Evolutionary conservation across 1,140 invertebrate genomes (phyloP).

Genomic region (Pachyrhynchus sulphureomaculatus): DNA sequence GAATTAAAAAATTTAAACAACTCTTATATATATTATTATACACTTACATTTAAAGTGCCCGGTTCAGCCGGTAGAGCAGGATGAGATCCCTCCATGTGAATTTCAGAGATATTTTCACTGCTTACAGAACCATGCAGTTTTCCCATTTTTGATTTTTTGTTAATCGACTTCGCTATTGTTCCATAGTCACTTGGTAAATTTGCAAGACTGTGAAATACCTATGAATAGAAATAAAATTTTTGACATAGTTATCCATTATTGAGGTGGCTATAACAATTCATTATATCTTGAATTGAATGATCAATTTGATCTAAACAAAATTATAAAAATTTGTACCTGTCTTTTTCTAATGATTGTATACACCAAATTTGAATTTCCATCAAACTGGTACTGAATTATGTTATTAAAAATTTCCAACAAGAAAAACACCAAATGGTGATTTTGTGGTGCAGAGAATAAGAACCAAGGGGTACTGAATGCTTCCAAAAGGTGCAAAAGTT

Average conservation of each 20-base stretch:
- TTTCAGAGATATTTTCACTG: slow-evolving; percentile 57
- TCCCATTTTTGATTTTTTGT: slow-evolving; percentile 55
- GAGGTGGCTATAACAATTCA: too few species aligned
- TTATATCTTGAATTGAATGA: too few species aligned
- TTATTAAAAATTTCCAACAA: slow-evolving; percentile 99
- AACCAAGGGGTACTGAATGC: slow-evolving; percentile 99
- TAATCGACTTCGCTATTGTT: slow-evolving; percentile 83
- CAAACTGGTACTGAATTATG: slow-evolving; percentile 99
- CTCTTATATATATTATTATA: neutral
- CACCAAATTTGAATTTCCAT: slow-evolving; percentile 98
- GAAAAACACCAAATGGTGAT: slow-evolving; percentile 98
- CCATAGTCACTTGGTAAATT: slow-evolving; percentile 92
- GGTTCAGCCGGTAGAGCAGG: slow-evolving; percentile 88
- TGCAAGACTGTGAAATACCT: slow-evolving; percentile 90
- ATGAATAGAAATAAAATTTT: neutral
- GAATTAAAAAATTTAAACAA: too few species aligned
- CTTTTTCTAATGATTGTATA: slow-evolving; percentile 99
- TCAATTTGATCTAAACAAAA: too few species aligned
- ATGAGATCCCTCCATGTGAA: slow-evolving; percentile 79
- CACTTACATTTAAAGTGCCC: slow-evolving; percentile 72
- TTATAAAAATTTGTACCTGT: slow-evolving; percentile 64
- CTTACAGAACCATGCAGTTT: slow-evolving; percentile 32
- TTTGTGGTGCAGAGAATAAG: slow-evolving; percentile 91
- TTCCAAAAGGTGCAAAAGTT: slow-evolving; percentile 95
- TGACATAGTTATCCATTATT: too few species aligned